Conservation (phyloP, 2,113 vertebrate genomes). For the Riparia riparia region DNA sequence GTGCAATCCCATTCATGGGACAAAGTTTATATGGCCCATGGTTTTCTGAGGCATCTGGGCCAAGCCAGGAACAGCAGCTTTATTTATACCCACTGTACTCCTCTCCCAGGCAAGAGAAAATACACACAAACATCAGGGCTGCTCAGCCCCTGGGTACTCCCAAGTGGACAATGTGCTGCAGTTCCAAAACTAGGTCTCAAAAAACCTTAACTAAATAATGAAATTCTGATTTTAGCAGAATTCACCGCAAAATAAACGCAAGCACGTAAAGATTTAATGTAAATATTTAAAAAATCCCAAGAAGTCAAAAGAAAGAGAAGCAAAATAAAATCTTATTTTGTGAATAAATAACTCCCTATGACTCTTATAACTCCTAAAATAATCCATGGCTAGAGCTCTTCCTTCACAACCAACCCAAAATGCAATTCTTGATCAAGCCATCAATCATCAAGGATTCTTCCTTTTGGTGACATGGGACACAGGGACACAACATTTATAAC, state of each 20-base stretch:
- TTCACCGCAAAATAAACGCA: background rate
- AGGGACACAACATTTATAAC: background rate
- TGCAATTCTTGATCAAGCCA: background rate
- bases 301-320: background rate
- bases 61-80: background rate
- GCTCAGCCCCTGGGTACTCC: background rate
- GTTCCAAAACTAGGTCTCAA: background rate
- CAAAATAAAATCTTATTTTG: background rate
- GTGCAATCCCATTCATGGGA: fast-evolving
- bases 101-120: background rate
- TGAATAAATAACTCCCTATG: background rate
- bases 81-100: background rate
- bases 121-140: background rate
- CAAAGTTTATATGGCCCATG: background rate
- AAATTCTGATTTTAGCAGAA: background rate
- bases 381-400: background rate
- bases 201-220: background rate
- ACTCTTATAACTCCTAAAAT: background rate
- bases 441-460: background rate
- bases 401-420: background rate
- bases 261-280: background rate
- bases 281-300: background rate
- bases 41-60: background rate
- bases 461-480: background rate
- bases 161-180: background rate